Conservation (phyloP, 2,888 invertebrate genomes). For the Gari tellinella region DNA sequence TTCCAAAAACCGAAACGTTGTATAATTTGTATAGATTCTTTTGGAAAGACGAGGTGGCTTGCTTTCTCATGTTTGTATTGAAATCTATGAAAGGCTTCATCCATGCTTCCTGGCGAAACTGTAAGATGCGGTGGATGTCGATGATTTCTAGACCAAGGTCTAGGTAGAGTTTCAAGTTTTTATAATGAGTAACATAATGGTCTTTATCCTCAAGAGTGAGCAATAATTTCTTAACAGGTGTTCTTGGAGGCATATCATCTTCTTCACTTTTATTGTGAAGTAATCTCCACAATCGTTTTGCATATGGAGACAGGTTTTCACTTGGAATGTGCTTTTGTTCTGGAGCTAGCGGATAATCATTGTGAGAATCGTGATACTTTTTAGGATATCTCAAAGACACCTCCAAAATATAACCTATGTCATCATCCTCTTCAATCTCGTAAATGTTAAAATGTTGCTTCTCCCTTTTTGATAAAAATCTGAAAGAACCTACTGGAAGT, state of each 20-base stretch:
- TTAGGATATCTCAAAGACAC: slow-evolving; percentile 21
- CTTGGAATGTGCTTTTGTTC: slow-evolving; percentile 3
- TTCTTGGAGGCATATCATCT: slow-evolving; percentile 2
- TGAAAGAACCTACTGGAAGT: slow-evolving; percentile 61
- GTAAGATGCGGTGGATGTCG: slow-evolving; percentile 73
- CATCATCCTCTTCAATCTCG: slow-evolving; percentile 2
- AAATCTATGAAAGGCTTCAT: slow-evolving; percentile 77
- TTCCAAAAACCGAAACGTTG: slow-evolving; percentile 28
- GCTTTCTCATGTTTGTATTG: slow-evolving; percentile 18
- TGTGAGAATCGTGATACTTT: slow-evolving; percentile 17
- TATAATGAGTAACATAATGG: slow-evolving; percentile 54
- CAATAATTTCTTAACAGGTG: slow-evolving; percentile 6
- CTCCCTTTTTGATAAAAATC: slow-evolving; percentile 58
- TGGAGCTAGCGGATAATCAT: slow-evolving; percentile 8
- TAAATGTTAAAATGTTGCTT: slow-evolving; percentile 14
- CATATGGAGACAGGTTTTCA: slow-evolving; percentile 19
- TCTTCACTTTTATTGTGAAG: slow-evolving; percentile 5
- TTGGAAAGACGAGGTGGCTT: slow-evolving; percentile 13
- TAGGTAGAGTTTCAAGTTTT: slow-evolving; percentile 74
- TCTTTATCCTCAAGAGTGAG: slow-evolving; percentile 5
- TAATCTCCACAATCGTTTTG: slow-evolving; percentile 6
- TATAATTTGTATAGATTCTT: slow-evolving; percentile 27
- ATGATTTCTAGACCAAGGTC: slow-evolving; percentile 61
- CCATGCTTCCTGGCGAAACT: slow-evolving; percentile 76
- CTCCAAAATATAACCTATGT: slow-evolving; percentile 18